Percentiles rank a stretch among this genome's conserved stretches.
Conservation (phyloP, 2,113 vertebrate species). For the Platysteira castanea region DNA sequence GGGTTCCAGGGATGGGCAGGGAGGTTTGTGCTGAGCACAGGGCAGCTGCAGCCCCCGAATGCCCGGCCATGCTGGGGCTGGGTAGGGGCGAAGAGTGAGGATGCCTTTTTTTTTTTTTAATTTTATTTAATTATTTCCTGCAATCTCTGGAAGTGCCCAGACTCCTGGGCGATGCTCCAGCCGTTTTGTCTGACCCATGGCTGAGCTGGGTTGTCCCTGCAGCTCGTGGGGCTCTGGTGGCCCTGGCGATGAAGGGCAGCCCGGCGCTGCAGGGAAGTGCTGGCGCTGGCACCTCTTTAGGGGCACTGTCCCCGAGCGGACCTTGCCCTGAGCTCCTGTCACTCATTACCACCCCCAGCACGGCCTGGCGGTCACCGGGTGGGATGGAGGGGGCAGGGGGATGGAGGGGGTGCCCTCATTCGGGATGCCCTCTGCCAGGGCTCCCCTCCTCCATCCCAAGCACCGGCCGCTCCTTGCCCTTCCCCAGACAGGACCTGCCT, state of each 20-base stretch:
- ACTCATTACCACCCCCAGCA: not conserved
- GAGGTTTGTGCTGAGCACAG: not conserved
- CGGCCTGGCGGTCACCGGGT: fast-evolving
- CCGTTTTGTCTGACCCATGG: fast-evolving
- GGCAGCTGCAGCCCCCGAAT: not conserved
- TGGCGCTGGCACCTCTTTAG: not conserved
- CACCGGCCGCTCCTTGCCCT: not conserved
- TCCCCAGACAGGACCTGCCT: not conserved
- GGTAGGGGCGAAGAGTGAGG: fast-evolving
- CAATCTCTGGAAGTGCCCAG: not conserved
- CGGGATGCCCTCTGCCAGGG: not conserved
- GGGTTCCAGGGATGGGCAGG: not conserved
- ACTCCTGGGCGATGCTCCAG: not conserved
- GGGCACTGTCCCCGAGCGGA: not conserved
- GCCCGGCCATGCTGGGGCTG: not conserved
- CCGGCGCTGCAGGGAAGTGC: not conserved
- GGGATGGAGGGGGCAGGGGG: not conserved
- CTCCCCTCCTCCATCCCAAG: not conserved
- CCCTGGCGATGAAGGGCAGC: not conserved
- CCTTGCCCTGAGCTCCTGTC: not conserved
- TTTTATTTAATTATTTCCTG: too few species aligned
- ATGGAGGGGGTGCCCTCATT: not conserved
- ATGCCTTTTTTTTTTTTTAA: too few species aligned
- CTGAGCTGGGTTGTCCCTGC: not conserved
- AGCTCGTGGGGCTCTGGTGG: not conserved